Conservation (phyloP, 2,797 vertebrate species). For the Merluccius polli region DNA sequence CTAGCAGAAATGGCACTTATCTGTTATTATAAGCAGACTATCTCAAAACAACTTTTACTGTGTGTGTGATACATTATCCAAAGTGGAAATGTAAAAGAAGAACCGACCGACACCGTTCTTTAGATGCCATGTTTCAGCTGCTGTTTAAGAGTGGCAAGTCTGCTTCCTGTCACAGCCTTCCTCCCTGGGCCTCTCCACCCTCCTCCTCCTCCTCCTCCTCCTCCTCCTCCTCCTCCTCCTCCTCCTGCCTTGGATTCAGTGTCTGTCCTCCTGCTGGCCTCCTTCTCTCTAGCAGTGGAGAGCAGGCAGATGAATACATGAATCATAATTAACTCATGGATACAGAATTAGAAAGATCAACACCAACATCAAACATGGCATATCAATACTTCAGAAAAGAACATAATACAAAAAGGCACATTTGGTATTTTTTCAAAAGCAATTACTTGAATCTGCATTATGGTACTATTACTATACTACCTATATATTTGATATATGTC, state of each 20-base stretch:
- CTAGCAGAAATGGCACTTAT: not conserved
- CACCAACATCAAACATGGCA: not conserved
- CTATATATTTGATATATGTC: not conserved
- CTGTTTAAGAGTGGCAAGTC: conserved; percentile 63
- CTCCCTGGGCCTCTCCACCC: conserved; percentile 32
- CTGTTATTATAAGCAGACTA: not conserved
- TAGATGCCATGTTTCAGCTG: conserved; percentile 41
- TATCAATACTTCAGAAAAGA: not conserved
- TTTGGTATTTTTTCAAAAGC: not conserved
- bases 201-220: conserved; percentile 31
- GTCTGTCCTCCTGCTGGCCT: conserved; percentile 47
- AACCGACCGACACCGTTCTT: not conserved
- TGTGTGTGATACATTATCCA: not conserved
- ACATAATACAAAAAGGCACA: not conserved
- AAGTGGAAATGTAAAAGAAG: not conserved
- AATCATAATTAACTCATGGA: not conserved
- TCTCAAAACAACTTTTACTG: not conserved
- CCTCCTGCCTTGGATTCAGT: conserved; percentile 42
- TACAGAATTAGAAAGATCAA: not conserved
- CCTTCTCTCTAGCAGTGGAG: conserved; percentile 49
- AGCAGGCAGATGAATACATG: not conserved
- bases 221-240: conserved; percentile 34
- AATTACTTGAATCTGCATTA: not conserved
- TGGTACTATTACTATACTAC: not conserved
- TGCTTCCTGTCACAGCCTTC: conserved; percentile 45